phyloP scores from a whole-genome alignment of 1,140 invertebrate genomes.

The Bicyclus anynana region DNA sequence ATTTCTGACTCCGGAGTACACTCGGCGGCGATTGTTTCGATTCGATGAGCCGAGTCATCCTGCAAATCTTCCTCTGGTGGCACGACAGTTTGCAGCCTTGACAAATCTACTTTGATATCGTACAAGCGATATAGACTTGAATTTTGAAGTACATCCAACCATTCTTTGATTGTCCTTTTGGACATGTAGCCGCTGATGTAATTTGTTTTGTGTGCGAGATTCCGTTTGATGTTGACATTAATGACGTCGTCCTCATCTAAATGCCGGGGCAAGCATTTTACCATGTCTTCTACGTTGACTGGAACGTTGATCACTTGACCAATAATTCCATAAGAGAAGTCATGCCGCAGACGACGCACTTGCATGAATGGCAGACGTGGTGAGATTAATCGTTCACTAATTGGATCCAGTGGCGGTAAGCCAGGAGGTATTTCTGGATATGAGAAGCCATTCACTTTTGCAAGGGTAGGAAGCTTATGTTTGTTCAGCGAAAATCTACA shows the following conservation, averaged over 20 bases:
- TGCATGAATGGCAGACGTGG: slow-evolving; percentile 58
- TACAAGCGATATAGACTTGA: slow-evolving; percentile 35
- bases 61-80: slow-evolving; percentile 20
- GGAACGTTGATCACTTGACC: slow-evolving; percentile 63
- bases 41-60: slow-evolving; percentile 30
- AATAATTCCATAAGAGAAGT: slow-evolving; percentile 47
- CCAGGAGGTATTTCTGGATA: slow-evolving; percentile 45
- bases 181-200: slow-evolving; percentile 34
- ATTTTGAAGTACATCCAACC: slow-evolving; percentile 32
- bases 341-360: slow-evolving; percentile 51
- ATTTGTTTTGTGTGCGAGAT: slow-evolving; percentile 29
- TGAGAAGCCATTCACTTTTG: slow-evolving; percentile 43
- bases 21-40: slow-evolving; percentile 33
- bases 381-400: slow-evolving; percentile 55
- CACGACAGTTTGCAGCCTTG: slow-evolving; percentile 25
- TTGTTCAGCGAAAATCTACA: slow-evolving; percentile 44
- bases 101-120: slow-evolving; percentile 39
- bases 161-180: slow-evolving; percentile 28
- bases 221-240: slow-evolving; percentile 40
- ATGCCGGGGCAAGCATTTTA: slow-evolving; percentile 49
- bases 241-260: slow-evolving; percentile 48
- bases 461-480: slow-evolving; percentile 32
- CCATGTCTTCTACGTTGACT: slow-evolving; percentile 48
- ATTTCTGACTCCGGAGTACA: slow-evolving; percentile 32
- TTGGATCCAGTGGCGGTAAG: slow-evolving; percentile 41